A percentile compares a stretch with the other conserved stretches of the same genome.
These are phyloP conservation scores for Sinodicranocentrus sp. DNA, from an alignment of 2,888 invertebrate species.

Conservation along the genomic window DNA sequence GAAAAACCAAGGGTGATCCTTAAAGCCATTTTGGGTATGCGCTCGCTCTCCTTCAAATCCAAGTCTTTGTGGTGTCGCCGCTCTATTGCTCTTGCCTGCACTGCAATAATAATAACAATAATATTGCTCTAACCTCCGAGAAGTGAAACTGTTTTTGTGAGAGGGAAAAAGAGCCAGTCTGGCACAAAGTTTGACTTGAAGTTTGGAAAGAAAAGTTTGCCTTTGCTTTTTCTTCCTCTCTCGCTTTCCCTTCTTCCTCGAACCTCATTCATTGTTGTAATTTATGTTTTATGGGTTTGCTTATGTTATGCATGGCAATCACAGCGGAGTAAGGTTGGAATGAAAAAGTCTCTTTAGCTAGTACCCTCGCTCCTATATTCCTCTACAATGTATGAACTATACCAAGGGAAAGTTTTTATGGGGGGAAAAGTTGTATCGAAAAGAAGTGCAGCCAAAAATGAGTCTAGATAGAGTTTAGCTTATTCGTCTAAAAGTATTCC, in stretches of 20 bases:
- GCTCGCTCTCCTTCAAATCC: neutral
- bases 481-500: neutral
- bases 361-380: neutral
- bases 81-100: neutral
- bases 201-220: neutral
- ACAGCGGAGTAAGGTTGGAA: constrained; percentile 13
- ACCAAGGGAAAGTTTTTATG: constrained; percentile 35
- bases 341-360: neutral
- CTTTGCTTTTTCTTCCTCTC: neutral
- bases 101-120: constrained; percentile 10
- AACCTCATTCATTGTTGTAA: constrained; percentile 65
- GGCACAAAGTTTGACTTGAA: neutral
- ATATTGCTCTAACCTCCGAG: neutral
- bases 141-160: constrained; percentile 8
- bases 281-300: constrained; percentile 66
- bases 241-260: constrained; percentile 8
- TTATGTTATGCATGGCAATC: constrained; percentile 58
- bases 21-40: constrained; percentile 3
- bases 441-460: constrained; percentile 29
- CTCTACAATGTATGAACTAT: neutral
- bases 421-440: constrained; percentile 12
- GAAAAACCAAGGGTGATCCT: constrained; percentile 11
- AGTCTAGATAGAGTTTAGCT: neutral
- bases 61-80: neutral
- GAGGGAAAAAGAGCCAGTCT: no score